Percentiles rank a stretch among this genome's conserved stretches.
These are phyloP conservation scores for Serinus canaria DNA, from an alignment of 2,113 vertebrate genomes.

Conservation along the genomic window DNA sequence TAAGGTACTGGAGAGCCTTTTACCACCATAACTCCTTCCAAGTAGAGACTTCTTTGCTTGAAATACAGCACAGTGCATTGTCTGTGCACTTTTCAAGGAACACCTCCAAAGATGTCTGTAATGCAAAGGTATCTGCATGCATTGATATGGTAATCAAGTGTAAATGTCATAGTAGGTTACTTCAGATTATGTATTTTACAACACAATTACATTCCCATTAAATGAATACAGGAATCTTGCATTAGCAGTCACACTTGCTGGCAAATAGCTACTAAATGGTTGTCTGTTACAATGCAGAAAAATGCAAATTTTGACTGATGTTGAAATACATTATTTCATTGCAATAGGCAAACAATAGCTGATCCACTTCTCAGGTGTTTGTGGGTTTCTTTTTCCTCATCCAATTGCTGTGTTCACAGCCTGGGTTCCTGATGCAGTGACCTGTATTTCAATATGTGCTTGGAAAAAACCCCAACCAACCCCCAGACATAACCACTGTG, in stretches of 20 bases:
- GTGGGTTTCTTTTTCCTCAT: slow-evolving; percentile 2
- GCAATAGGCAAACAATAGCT: slow-evolving; percentile 46
- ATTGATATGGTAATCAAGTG: slow-evolving; percentile 64
- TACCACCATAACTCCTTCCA: neutral
- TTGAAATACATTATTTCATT: slow-evolving; percentile 18
- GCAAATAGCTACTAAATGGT: slow-evolving; percentile 53
- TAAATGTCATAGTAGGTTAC: slow-evolving; percentile 64
- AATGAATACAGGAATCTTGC: slow-evolving; percentile 59
- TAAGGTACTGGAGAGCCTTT: neutral
- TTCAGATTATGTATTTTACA: slow-evolving; percentile 70
- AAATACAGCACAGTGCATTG: neutral
- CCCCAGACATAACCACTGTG: neutral
- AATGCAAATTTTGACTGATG: slow-evolving; percentile 54
- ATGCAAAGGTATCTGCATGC: slow-evolving; percentile 25
- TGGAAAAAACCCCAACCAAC: neutral
- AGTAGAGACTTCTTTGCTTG: neutral
- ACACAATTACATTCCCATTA: slow-evolving; percentile 68
- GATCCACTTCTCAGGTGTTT: slow-evolving; percentile 11
- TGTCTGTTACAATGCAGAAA: slow-evolving; percentile 45
- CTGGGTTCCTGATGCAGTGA: neutral
- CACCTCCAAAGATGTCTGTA: slow-evolving; percentile 9
- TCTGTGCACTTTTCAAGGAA: slow-evolving; percentile 20
- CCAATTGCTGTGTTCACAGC: neutral
- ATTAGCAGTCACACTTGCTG: slow-evolving; percentile 51
- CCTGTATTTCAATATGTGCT: neutral